Base-by-base conservation (phyloP, 2,113 vertebrate species). In the Amazona vittata region DNA sequence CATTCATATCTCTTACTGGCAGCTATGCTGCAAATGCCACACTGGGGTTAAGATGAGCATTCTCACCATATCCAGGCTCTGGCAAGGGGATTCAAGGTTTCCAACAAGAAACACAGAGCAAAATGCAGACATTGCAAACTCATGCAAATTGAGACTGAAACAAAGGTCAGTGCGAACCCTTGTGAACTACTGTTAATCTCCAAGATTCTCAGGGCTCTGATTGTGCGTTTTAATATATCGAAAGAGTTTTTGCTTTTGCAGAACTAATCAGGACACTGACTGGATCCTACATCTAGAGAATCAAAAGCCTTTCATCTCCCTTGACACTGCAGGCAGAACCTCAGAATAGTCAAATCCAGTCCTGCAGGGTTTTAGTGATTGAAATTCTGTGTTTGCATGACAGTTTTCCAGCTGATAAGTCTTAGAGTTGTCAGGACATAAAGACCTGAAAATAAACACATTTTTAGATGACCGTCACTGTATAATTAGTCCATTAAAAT, bases 401-500 rank as follows among this genome's bases (percentile, higher is more conserved):
- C 94, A 97, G 24, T 97, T 97, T 98, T 98, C 96, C 97, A 97
- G 96, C 52, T 97, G 93, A 97, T 86, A 95, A 97, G 85, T 93
- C 93, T 94, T 96, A 93, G 71, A 94, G 78, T 93, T 97, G 92
- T 98, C 93, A 97, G 94, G 94, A 98, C 92, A 97, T 91, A 97
- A 97, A 79, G 77, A 96, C 77, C 83, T 91, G 94, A 88, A 96
- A 98, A 97, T 92, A 65, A 96, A 59, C 55, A 89, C 94, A 94
- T 97, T 98, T 96, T 95, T 96, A 93, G 96, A 97, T 98, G 97
- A 97, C 97, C 97, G 96, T 75, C 86, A 85, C 92, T 96, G 92
- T 79, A 94, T 97, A 97, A 98, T 98, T 96, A 97, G 91, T 80
- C 50, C 35, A 98, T 97, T 98, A 97, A 98, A 97, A 98, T 92